phyloP scores from a whole-genome alignment of 2,888 invertebrate genomes.

The Mythimna ferrago region DNA sequence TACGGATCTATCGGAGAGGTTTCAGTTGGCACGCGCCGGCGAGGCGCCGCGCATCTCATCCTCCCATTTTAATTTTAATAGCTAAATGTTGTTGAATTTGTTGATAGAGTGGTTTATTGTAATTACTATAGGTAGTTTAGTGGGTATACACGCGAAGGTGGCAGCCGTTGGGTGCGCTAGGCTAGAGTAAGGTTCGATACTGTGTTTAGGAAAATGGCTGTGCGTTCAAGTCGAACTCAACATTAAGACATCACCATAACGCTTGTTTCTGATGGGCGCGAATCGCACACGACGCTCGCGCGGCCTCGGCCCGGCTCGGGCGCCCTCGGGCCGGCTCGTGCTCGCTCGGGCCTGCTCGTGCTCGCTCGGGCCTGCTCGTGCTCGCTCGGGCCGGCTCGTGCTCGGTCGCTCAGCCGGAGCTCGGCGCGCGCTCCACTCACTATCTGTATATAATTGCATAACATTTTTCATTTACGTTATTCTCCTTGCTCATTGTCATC shows the following conservation, averaged over 20 bases:
- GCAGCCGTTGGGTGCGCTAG: slow-evolving; percentile 84
- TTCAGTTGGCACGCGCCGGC: slow-evolving; percentile 56
- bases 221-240: slow-evolving; percentile 86
- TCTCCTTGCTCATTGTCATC: slow-evolving; percentile 90
- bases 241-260: slow-evolving; percentile 79
- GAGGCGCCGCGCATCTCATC: slow-evolving; percentile 73
- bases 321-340: too few species aligned
- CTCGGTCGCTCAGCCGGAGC: slow-evolving; percentile 17
- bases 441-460: slow-evolving; percentile 89
- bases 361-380: too few species aligned
- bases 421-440: slow-evolving; percentile 67
- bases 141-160: slow-evolving; percentile 81
- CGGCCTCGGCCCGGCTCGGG: slow-evolving; percentile 27
- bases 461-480: slow-evolving; percentile 88
- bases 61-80: slow-evolving; percentile 87
- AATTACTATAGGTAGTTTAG: slow-evolving; percentile 85
- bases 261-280: slow-evolving; percentile 70
- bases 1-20: slow-evolving; percentile 60
- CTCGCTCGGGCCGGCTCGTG: too few species aligned
- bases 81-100: slow-evolving; percentile 90
- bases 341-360: too few species aligned
- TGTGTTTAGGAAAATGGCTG: slow-evolving; percentile 88
- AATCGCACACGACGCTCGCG: slow-evolving; percentile 72
- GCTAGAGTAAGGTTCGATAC: slow-evolving; percentile 82
- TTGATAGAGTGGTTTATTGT: slow-evolving; percentile 89